Conservation (phyloP, 2,888 invertebrate species). For the Oligia strigilis region DNA sequence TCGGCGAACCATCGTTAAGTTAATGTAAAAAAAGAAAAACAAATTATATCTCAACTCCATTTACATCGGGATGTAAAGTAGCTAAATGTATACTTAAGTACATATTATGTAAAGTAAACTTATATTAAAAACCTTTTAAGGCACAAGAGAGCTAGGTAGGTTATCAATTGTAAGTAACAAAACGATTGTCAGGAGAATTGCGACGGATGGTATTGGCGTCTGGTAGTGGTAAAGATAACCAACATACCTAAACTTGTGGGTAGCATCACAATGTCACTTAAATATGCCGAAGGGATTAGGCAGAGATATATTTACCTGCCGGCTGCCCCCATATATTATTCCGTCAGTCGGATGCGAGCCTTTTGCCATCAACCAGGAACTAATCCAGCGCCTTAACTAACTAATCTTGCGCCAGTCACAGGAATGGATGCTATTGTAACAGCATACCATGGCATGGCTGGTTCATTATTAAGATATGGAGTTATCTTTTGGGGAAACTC, state of each 20-base stretch:
- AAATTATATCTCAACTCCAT: conserved; percentile 9
- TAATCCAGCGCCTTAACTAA: too few relatives aligned
- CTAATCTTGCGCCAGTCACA: too few relatives aligned
- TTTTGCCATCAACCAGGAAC: not conserved
- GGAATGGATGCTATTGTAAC: too few relatives aligned
- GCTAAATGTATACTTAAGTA: not conserved
- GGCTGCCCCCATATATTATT: not conserved
- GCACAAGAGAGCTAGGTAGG: not conserved
- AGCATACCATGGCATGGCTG: too few relatives aligned
- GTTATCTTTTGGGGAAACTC: too few relatives aligned
- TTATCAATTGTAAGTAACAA: conserved; percentile 12
- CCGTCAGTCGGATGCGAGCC: not conserved
- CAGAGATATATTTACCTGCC: not conserved
- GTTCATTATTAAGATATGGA: too few relatives aligned
- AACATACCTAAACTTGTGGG: too few relatives aligned
- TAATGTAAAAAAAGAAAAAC: conserved; percentile 35
- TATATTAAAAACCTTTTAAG: conserved; percentile 12
- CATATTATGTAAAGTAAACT: not conserved
- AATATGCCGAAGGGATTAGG: too few relatives aligned
- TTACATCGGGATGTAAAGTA: conserved; percentile 8
- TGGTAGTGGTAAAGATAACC: not conserved
- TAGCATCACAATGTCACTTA: not conserved
- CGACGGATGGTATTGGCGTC: not conserved
- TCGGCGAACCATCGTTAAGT: conserved; percentile 17
- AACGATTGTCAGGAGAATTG: conserved; percentile 4